Conservation (phyloP, 1,140 invertebrate genomes). For the Lethrus apterus region DNA sequence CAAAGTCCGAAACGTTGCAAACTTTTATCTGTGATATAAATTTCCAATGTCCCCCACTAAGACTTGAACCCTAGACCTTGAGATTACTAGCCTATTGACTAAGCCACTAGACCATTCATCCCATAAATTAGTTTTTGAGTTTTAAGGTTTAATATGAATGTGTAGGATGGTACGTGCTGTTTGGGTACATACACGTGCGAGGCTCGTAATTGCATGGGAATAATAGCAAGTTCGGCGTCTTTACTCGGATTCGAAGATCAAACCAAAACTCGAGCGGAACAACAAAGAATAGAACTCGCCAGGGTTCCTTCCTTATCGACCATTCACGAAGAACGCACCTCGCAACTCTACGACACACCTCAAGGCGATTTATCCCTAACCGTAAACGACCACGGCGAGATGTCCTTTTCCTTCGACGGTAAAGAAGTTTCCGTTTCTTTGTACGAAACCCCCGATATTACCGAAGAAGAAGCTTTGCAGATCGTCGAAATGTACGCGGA, state of each 20-base stretch:
- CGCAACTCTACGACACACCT: slow-evolving; percentile 76
- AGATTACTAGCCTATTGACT: too few species aligned
- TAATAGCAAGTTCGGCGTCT: slow-evolving; percentile 78
- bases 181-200: slow-evolving; percentile 91
- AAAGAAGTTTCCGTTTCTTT: slow-evolving; percentile 85
- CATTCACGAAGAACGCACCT: slow-evolving; percentile 83
- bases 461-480: slow-evolving; percentile 82
- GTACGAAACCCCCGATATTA: slow-evolving; percentile 86
- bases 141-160: too few species aligned
- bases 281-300: slow-evolving; percentile 48
- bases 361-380: slow-evolving; percentile 64
- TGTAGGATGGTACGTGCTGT: slow-evolving; percentile 73
- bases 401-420: slow-evolving; percentile 84
- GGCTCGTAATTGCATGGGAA: slow-evolving; percentile 87
- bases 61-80: too few species aligned
- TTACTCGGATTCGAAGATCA: slow-evolving; percentile 79
- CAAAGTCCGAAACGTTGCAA: too few species aligned
- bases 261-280: slow-evolving; percentile 45
- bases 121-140: too few species aligned
- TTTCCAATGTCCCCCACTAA: too few species aligned
- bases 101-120: too few species aligned
- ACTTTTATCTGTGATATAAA: too few species aligned
- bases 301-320: slow-evolving; percentile 77
- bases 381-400: slow-evolving; percentile 71
- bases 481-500: slow-evolving; percentile 92